Percentiles rank a stretch among this genome's conserved stretches.
phyloP scores from a whole-genome alignment of 2,888 invertebrate species.

The Ophion ventricosus region DNA sequence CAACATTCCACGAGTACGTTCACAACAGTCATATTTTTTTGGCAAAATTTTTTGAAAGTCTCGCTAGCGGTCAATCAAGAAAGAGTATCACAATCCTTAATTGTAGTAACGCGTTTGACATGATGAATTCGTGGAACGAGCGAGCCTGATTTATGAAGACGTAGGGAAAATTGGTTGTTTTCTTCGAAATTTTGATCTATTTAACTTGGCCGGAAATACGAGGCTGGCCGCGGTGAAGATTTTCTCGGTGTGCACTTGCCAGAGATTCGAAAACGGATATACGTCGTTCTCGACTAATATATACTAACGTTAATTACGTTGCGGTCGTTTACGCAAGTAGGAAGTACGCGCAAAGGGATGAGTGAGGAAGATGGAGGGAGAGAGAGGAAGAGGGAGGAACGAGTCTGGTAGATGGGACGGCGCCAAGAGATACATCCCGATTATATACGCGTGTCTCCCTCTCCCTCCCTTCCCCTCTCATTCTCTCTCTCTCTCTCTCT shows the following conservation, averaged over 20 bases:
- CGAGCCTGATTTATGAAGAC: conserved; percentile 1
- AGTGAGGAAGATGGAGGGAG: conserved; percentile 19
- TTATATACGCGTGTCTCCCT: conserved; percentile 27
- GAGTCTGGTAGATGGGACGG: conserved; percentile 55
- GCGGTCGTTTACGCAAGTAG: conserved; percentile 63
- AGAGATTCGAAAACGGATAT: conserved; percentile 53
- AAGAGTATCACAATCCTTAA: neutral
- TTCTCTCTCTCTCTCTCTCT: neutral
- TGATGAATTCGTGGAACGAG: neutral
- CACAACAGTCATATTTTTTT: too few relatives aligned
- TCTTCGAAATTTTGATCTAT: conserved; percentile 45
- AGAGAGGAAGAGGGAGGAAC: conserved; percentile 8
- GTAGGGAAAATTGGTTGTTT: conserved; percentile 11
- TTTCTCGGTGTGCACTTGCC: conserved; percentile 53
- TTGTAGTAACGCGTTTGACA: neutral
- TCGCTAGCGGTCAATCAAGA: neutral
- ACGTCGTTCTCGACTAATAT: conserved; percentile 46
- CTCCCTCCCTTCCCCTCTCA: neutral
- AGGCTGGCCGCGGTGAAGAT: conserved; percentile 6
- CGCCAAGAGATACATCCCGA: conserved; percentile 61
- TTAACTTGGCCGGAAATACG: conserved; percentile 46
- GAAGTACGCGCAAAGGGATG: conserved; percentile 44
- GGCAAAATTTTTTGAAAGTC: too few relatives aligned
- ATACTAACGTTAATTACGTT: conserved; percentile 60
- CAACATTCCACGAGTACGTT: too few relatives aligned